Conservation (phyloP, 2,888 invertebrate genomes). For the Cerastoderma edule region DNA sequence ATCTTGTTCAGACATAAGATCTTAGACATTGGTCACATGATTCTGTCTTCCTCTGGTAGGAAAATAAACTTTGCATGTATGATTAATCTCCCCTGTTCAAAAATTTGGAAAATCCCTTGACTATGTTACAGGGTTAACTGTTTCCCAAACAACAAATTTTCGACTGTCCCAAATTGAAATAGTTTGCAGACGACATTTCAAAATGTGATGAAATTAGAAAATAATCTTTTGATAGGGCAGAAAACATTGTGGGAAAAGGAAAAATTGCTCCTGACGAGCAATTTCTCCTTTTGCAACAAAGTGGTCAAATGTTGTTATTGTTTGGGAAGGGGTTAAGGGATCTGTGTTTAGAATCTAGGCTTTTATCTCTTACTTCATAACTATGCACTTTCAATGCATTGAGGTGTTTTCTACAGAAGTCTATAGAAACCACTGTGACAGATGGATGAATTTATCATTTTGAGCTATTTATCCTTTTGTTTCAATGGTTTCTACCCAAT, state of each 20-base stretch:
- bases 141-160: too few relatives aligned
- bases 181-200: neutral
- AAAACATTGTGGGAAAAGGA: neutral
- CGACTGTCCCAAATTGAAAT: too few relatives aligned
- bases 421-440: slow-evolving; percentile 4
- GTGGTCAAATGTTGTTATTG: neutral
- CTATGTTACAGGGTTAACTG: too few relatives aligned
- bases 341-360: too few relatives aligned
- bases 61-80: too few relatives aligned
- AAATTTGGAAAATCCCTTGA: too few relatives aligned
- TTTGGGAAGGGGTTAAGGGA: neutral
- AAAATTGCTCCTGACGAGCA: neutral
- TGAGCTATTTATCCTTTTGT: slow-evolving; percentile 5
- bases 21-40: too few relatives aligned
- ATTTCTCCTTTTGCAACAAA: neutral
- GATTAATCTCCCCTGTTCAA: too few relatives aligned
- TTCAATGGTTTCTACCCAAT: slow-evolving; percentile 4
- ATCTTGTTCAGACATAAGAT: too few relatives aligned
- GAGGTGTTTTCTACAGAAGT: neutral
- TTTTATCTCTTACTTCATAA: neutral
- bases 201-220: neutral
- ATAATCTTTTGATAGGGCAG: neutral
- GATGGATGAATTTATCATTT: neutral
- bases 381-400: neutral
- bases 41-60: too few relatives aligned